Evolutionary conservation across 2,113 vertebrate genomes (phyloP).

Genomic region (Ranitomeya variabilis): DNA sequence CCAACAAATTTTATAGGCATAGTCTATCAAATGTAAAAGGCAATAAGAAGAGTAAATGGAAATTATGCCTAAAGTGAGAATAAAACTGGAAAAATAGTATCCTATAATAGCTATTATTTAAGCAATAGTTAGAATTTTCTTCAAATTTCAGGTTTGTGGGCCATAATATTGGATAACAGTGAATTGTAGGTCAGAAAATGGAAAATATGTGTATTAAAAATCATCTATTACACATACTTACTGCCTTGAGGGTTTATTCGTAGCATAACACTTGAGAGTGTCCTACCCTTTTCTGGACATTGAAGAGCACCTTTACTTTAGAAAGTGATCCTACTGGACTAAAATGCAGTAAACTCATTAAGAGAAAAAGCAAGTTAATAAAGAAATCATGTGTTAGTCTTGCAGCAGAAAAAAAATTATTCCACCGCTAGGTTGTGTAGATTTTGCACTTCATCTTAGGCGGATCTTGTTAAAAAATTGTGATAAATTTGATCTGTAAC

Average conservation of each 20-base stretch:
- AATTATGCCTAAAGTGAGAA: slow-evolving; percentile 66
- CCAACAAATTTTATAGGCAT: slow-evolving; percentile 77
- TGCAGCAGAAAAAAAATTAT: too few relatives aligned
- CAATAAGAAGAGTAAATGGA: slow-evolving; percentile 71
- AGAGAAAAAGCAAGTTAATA: too few relatives aligned
- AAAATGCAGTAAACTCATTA: too few relatives aligned
- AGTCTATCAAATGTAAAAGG: slow-evolving; percentile 76
- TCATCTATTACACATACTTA: not conserved
- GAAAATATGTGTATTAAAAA: not conserved
- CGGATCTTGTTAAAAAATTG: too few relatives aligned
- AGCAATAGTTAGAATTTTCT: not conserved
- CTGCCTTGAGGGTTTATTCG: not conserved
- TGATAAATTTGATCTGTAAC: too few relatives aligned
- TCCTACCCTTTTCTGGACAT: too few relatives aligned
- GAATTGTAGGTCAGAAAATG: not conserved
- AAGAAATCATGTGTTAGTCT: too few relatives aligned
- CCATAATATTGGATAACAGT: not conserved
- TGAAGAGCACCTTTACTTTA: too few relatives aligned
- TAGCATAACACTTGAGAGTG: not conserved
- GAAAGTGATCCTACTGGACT: too few relatives aligned
- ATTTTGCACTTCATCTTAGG: too few relatives aligned
- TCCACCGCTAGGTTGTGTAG: too few relatives aligned
- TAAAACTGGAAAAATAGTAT: slow-evolving; percentile 36
- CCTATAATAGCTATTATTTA: slow-evolving; percentile 16
- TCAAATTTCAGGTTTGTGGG: not conserved